Evolutionary conservation across 2,888 invertebrate species (phyloP), one percentile per base, ranked within the genome.

Genomic region (Trimorus sp.): DNA sequence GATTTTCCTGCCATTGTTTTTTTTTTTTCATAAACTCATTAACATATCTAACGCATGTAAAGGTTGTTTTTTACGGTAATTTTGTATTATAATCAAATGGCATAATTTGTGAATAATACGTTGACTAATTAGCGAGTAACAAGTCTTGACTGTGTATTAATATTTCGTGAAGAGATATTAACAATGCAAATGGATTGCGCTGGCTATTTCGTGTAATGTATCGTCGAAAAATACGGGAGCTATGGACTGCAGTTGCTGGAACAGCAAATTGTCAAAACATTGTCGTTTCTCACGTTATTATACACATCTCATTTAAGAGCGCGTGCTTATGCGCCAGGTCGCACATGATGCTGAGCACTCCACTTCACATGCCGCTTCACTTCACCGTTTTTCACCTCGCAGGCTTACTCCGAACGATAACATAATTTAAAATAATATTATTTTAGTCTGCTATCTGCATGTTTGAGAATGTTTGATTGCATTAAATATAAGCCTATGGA

Each of bases 211-310:
- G 40, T 16, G 36, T 38, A 11, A 73, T 38, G 63, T 38, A 45
- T 51, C 9, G 60, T 74, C 76, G 68, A 73, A 79, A 76, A 82
- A 74, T 76, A 75, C 56, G 65, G 65, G 66, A 79, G 2, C 56
- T 84, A 84, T 62, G 84, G 84, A 84, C 78, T 81, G 74, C 78
- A 79, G 66, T 73, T 70, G 82, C 76, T 82, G 56, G 70, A 85
- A 84, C 80, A 79, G 84, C 83, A 82, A 85, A 87, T 88, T 89
- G 89, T 90, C 89, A 89, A 90, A 90, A 90, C 89, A 90, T 85
- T 86, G 85, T 87, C 87, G 87, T 90, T 89, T 87, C 87, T 90
- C 89, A 90, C 81, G 84, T 78, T 85, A 87, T 90, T 89, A 89
- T 87, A 80, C 86, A 84, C 89, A 86, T 86, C 81, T 88, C 89